Evolutionary conservation across 2,113 vertebrate genomes (phyloP).

Genomic region (Ammodytes dubius): DNA sequence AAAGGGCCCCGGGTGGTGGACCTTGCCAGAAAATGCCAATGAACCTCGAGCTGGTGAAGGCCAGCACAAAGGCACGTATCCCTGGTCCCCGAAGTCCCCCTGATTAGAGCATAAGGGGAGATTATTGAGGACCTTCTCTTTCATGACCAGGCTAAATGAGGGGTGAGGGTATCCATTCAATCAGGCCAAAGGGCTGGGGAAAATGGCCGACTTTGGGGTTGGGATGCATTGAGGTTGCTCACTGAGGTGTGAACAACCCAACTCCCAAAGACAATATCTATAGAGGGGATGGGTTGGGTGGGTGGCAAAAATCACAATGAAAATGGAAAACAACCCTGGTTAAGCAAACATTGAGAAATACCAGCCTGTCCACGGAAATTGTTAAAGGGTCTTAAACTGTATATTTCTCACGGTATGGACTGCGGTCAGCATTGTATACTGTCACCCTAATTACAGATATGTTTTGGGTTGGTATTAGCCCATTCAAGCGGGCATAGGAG

Average conservation of each 20-base stretch:
- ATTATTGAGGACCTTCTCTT: slow-evolving; percentile 78
- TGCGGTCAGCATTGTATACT: slow-evolving; percentile 11
- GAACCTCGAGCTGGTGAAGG: slow-evolving; percentile 79
- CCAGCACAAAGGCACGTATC: slow-evolving; percentile 77
- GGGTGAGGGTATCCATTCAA: slow-evolving; percentile 77
- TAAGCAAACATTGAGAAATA: slow-evolving; percentile 49
- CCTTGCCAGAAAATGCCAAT: slow-evolving; percentile 76
- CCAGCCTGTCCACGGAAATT: slow-evolving; percentile 20
- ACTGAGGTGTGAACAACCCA: slow-evolving; percentile 79
- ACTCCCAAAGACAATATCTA: slow-evolving; percentile 74
- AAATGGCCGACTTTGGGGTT: slow-evolving; percentile 69
- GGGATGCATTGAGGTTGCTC: slow-evolving; percentile 75
- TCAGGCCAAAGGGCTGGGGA: slow-evolving; percentile 77
- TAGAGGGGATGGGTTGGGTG: slow-evolving; percentile 20
- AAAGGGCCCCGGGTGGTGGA: slow-evolving; percentile 80
- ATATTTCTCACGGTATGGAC: slow-evolving; percentile 16
- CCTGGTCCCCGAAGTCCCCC: slow-evolving; percentile 53
- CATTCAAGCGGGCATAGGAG: slow-evolving; percentile 36
- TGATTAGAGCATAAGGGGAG: slow-evolving; percentile 79
- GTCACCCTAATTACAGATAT: slow-evolving; percentile 36
- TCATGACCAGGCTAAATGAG: slow-evolving; percentile 71
- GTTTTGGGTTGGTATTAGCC: slow-evolving; percentile 14
- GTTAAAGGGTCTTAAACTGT: slow-evolving; percentile 7
- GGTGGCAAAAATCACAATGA: slow-evolving; percentile 38
- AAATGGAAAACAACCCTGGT: slow-evolving; percentile 58